Conservation (phyloP, 2,888 invertebrate species). For the Melinaea menophilus region DNA sequence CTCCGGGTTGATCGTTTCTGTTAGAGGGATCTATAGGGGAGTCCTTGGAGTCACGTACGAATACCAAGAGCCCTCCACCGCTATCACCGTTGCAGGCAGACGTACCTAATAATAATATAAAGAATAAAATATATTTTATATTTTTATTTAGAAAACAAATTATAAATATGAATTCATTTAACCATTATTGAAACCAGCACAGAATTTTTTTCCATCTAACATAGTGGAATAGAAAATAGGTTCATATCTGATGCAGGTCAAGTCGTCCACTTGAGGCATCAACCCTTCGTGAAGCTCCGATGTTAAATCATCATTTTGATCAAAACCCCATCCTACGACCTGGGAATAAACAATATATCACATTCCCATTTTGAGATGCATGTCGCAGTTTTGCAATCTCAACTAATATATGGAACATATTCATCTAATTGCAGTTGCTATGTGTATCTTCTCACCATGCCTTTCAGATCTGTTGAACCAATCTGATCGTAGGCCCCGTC, state of each 20-base stretch:
- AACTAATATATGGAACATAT: neutral
- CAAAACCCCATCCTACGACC: conserved; percentile 60
- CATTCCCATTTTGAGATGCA: neutral
- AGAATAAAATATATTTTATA: neutral
- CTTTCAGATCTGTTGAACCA: conserved; percentile 30
- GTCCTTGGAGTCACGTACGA: conserved; percentile 40
- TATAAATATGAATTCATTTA: conserved; percentile 10
- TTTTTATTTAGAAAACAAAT: neutral
- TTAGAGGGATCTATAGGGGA: conserved; percentile 11
- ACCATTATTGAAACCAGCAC: conserved; percentile 49
- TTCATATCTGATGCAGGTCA: conserved; percentile 46
- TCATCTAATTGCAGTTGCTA: neutral
- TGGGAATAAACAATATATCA: conserved; percentile 23
- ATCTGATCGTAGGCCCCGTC: conserved; percentile 35
- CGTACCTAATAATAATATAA: conserved; percentile 42
- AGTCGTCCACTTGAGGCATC: conserved; percentile 46
- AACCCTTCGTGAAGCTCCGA: conserved; percentile 40
- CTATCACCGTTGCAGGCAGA: conserved; percentile 73
- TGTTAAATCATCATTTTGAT: conserved; percentile 41
- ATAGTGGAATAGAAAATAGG: conserved; percentile 43
- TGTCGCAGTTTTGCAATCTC: neutral
- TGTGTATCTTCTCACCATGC: conserved; percentile 38
- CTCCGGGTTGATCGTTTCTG: conserved; percentile 32
- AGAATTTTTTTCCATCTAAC: conserved; percentile 44
- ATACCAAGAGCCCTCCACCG: conserved; percentile 66